Evolutionary conservation across 1,140 invertebrate species (phyloP).

Genomic region (Bradysia coprophila): DNA sequence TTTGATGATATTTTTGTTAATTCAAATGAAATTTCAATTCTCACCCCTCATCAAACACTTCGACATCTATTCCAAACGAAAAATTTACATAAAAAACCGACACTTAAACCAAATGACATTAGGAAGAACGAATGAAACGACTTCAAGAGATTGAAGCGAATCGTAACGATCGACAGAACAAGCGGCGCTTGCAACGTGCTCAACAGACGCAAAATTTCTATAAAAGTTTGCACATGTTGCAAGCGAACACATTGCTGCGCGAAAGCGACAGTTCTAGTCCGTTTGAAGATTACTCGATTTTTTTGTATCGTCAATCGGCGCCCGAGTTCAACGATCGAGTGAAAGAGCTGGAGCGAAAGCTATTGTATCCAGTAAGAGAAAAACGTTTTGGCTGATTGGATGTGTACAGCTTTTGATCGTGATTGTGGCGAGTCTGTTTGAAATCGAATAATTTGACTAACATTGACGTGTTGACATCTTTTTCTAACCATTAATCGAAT

Average conservation of each 20-base stretch:
- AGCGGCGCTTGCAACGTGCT: constrained; percentile 41
- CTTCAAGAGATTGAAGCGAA: constrained; percentile 47
- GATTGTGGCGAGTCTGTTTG: no score
- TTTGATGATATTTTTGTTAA: neutral
- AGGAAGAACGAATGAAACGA: constrained; percentile 45
- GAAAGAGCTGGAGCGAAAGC: constrained; percentile 56
- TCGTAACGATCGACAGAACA: constrained; percentile 40
- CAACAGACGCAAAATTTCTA: constrained; percentile 52
- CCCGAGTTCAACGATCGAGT: constrained; percentile 57
- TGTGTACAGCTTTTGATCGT: constrained; percentile 3
- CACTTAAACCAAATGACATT: no score
- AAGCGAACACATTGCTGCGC: constrained; percentile 31
- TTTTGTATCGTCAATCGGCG: constrained; percentile 51
- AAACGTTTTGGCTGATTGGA: constrained; percentile 1
- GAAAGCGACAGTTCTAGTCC: constrained; percentile 29
- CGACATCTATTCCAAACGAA: no score
- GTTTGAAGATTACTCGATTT: constrained; percentile 57
- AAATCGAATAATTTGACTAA: no score
- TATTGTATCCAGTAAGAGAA: constrained; percentile 49
- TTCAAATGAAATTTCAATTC: neutral
- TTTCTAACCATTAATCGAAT: no score
- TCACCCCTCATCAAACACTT: no score
- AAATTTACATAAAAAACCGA: no score
- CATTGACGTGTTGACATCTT: no score
- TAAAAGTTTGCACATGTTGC: constrained; percentile 59